These are phyloP conservation scores for Notospermus geniculatus DNA, from an alignment of 1,140 invertebrate species.

Conservation along the genomic window DNA sequence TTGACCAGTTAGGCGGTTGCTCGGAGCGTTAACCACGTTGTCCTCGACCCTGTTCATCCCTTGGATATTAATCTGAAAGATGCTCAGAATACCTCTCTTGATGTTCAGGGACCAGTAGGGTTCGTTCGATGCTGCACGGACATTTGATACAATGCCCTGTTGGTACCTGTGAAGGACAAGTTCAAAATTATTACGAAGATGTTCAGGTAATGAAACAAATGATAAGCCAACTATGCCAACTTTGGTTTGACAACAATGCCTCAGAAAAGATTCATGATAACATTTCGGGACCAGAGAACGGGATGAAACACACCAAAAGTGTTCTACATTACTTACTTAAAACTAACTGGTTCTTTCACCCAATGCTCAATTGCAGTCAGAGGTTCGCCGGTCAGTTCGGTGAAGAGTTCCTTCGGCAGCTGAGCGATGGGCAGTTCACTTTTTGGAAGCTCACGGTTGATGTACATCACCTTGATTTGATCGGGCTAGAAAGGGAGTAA, in stretches of 20 bases:
- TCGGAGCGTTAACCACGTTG: not conserved
- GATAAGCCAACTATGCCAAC: not conserved
- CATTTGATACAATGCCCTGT: slow-evolving; percentile 24
- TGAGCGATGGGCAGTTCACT: not conserved
- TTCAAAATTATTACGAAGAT: not conserved
- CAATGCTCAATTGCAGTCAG: not conserved
- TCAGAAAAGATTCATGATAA: no score
- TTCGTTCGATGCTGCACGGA: slow-evolving; percentile 34
- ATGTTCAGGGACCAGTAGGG: slow-evolving; percentile 52
- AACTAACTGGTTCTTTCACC: slow-evolving; percentile 19
- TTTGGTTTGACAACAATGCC: not conserved
- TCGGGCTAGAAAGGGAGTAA: no score
- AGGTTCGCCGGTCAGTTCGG: slow-evolving; percentile 11
- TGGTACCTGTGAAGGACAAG: slow-evolving; percentile 22
- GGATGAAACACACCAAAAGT: no score
- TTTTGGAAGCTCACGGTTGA: no score
- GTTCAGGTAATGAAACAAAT: not conserved
- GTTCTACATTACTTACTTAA: slow-evolving; percentile 19
- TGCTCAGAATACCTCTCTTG: slow-evolving; percentile 44
- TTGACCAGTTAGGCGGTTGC: not conserved
- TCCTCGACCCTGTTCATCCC: slow-evolving; percentile 8
- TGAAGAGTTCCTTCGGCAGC: slow-evolving; percentile 19
- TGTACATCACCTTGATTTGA: no score
- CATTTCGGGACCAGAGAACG: no score
- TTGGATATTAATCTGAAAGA: slow-evolving; percentile 47